phyloP scores from a whole-genome alignment of 2,888 invertebrate species.

The Zaprionus obscuricornis region DNA sequence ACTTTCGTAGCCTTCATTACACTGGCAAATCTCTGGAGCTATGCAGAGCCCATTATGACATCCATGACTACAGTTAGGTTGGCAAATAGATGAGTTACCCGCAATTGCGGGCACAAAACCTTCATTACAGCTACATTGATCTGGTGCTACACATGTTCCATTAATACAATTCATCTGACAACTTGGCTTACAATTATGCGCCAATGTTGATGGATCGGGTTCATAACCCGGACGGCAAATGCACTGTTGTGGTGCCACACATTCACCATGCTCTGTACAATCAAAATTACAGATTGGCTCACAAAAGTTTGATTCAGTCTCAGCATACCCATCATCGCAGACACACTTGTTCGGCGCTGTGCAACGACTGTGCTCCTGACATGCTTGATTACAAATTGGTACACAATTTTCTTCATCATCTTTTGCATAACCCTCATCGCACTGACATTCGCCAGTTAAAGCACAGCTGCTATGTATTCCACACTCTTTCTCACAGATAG shows the following conservation, averaged over 20 bases:
- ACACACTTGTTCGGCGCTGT: too few relatives aligned
- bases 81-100: constrained; percentile 84
- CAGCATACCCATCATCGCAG: too few relatives aligned
- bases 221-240: constrained; percentile 71
- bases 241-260: constrained; percentile 54
- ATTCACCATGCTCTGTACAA: constrained; percentile 83
- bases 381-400: constrained; percentile 30
- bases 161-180: constrained; percentile 57
- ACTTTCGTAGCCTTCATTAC: constrained; percentile 42
- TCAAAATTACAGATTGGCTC: constrained; percentile 78
- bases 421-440: constrained; percentile 41
- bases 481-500: too few relatives aligned
- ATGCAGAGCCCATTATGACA: constrained; percentile 79
- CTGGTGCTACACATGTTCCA: constrained; percentile 63
- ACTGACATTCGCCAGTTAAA: too few relatives aligned
- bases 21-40: constrained; percentile 75
- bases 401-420: not conserved
- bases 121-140: constrained; percentile 78
- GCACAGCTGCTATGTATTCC: too few relatives aligned
- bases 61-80: constrained; percentile 43
- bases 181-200: constrained; percentile 45
- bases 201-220: constrained; percentile 43
- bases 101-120: constrained; percentile 76
- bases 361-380: constrained; percentile 31
- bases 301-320: too few relatives aligned